Evolutionary conservation across 1,140 invertebrate species (phyloP).

Genomic region (Papilio xuthus): DNA sequence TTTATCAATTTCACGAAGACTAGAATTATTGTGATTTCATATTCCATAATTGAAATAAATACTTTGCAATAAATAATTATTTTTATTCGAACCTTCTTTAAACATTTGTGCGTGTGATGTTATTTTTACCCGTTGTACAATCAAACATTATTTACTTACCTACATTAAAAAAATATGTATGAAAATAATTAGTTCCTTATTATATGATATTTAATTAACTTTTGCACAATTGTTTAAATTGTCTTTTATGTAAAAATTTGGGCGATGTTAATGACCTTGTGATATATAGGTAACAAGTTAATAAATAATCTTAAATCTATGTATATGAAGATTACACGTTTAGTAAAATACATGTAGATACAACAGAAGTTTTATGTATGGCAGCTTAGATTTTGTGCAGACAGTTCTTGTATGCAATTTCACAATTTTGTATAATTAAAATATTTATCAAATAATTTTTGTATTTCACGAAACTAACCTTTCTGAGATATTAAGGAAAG

Average conservation of each 20-base stretch:
- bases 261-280: not conserved
- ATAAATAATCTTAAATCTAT: conserved; percentile 27
- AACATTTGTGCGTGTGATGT: conserved; percentile 10
- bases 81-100: not conserved
- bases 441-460: no score
- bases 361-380: conserved; percentile 14
- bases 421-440: not conserved
- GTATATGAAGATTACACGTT: not conserved
- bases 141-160: not conserved
- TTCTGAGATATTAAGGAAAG: not conserved
- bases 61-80: conserved; percentile 4
- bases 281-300: not conserved
- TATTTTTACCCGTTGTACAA: not conserved
- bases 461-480: not conserved
- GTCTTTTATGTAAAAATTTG: conserved; percentile 4
- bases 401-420: not conserved
- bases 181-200: not conserved
- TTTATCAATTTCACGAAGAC: not conserved
- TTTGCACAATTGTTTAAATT: not conserved
- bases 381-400: conserved; percentile 12
- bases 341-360: conserved; percentile 14
- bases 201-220: not conserved
- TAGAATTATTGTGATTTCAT: conserved; percentile 16
- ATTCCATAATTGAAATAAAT: conserved; percentile 7
- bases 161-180: not conserved